Conservation (phyloP, 1,140 invertebrate species). For the Drosophila chauvacae region DNA sequence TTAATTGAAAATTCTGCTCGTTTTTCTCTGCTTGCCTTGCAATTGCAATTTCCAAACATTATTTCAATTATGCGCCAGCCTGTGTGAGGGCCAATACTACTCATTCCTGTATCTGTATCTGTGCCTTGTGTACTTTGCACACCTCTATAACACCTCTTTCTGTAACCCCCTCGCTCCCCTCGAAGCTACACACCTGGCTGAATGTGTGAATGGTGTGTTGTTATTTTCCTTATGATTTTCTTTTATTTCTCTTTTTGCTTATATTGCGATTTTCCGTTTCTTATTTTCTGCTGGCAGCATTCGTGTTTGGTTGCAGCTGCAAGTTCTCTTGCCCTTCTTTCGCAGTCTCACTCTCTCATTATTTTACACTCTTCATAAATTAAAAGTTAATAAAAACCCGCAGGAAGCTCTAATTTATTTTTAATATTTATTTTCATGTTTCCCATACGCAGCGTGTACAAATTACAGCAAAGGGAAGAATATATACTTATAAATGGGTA, state of each 20-base stretch:
- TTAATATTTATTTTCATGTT: conserved; percentile 77
- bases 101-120: conserved; percentile 3
- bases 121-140: conserved; percentile 13
- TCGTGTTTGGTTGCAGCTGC: conserved; percentile 42
- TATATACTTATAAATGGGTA: not conserved
- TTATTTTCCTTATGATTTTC: conserved; percentile 12
- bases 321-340: conserved; percentile 12
- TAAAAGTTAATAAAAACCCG: conserved; percentile 77
- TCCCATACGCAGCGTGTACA: conserved; percentile 56
- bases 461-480: conserved; percentile 45
- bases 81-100: conserved; percentile 27
- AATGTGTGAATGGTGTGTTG: conserved; percentile 27
- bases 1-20: conserved; percentile 13
- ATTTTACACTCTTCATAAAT: conserved; percentile 73
- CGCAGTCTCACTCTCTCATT: conserved; percentile 17
- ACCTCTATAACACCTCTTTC: conserved; percentile 1
- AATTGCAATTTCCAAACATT: conserved; percentile 55
- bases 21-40: conserved; percentile 31
- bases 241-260: conserved; percentile 35
- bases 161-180: not conserved
- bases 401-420: conserved; percentile 78
- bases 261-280: conserved; percentile 45
- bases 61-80: conserved; percentile 58
- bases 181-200: conserved; percentile 12
- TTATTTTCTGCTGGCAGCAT: conserved; percentile 25